Base-by-base conservation (phyloP, 2,888 invertebrate genomes). In the Hermodice carunculata region DNA sequence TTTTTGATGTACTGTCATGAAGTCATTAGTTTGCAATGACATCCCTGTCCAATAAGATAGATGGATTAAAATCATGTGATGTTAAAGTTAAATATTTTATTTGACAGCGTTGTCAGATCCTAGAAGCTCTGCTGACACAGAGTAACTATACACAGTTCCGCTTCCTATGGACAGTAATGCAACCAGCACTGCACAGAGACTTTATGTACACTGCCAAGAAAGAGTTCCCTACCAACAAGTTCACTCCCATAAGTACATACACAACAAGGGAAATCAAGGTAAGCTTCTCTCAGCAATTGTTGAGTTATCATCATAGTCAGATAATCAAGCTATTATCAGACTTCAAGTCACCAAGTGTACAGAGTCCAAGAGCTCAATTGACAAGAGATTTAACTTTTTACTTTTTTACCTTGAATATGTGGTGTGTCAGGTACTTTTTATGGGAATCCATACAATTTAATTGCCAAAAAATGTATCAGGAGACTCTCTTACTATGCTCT, bases 171-270 rank as follows among this genome's bases (percentile, higher is more conserved):
- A 82, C 83, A 0, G 79, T 80, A 5, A 66, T 81, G 64, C 82
- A 81, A 70, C 83, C 83, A 0, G 70, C 78, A 5, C 70, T 82
- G 8, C 83, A 83, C 65, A 52, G 82, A 19, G 83, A 83, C 67
- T 81, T 83, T 64, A 81, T 81, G 78, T 81, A 81, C 71, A 78
- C 80, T 8, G 81, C 81, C 22, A 71, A 74, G 60, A 74, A 74
- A 29, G 70, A 75, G 29, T 82, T 78, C 72, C 81, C 82, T 2
- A 70, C 73, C 22, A 70, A 76, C 26, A 71, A 78, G 34, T 83
- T 83, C 67, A 62, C 70, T 46, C 81, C 83, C 14, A 74, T 82
- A 71, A 81, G 81, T 57, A 81, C 81, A 8, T 74, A 78, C 61
- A 72, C 74, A 32, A 81, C 77, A 52, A 63, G 83, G 34, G 73